A percentile compares a stretch with the other conserved stretches of the same genome.
phyloP scores from a whole-genome alignment of 2,888 invertebrate species.

The Nomada fabriciana region DNA sequence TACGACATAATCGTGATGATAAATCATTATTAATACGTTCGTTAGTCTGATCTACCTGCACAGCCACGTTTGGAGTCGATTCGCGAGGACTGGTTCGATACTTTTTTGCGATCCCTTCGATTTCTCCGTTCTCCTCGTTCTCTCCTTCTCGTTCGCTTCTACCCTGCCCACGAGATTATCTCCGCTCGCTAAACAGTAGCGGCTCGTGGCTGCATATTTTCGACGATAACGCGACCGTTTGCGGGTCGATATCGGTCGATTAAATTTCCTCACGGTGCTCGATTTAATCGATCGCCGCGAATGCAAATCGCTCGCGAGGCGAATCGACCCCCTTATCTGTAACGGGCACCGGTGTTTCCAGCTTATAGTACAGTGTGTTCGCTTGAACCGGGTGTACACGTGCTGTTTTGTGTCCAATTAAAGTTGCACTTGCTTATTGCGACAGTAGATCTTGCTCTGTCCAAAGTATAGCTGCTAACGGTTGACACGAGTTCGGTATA shows the following conservation, averaged over 20 bases:
- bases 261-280: conserved; percentile 42
- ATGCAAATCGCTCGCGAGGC: conserved; percentile 16
- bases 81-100: conserved; percentile 55
- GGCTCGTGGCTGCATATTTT: conserved; percentile 18
- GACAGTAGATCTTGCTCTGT: too few species aligned
- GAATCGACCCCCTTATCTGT: conserved; percentile 11
- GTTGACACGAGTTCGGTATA: too few species aligned
- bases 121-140: conserved; percentile 26
- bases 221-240: conserved; percentile 38
- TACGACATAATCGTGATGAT: conserved; percentile 45
- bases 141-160: conserved; percentile 1
- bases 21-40: conserved; percentile 57
- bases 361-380: neutral
- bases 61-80: conserved; percentile 2
- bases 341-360: neutral
- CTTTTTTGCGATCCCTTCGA: conserved; percentile 40
- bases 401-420: too few species aligned
- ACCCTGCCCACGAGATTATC: conserved; percentile 25
- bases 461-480: too few species aligned
- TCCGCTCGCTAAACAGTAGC: conserved; percentile 42
- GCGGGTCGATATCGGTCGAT: conserved; percentile 34
- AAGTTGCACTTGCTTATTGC: too few species aligned
- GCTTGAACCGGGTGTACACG: too few species aligned
- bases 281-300: conserved; percentile 18
- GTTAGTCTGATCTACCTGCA: conserved; percentile 23